Percentiles rank a stretch among this genome's conserved stretches.
Conservation (phyloP, 2,113 vertebrate species). For the Campylomormyrus tamandua region DNA sequence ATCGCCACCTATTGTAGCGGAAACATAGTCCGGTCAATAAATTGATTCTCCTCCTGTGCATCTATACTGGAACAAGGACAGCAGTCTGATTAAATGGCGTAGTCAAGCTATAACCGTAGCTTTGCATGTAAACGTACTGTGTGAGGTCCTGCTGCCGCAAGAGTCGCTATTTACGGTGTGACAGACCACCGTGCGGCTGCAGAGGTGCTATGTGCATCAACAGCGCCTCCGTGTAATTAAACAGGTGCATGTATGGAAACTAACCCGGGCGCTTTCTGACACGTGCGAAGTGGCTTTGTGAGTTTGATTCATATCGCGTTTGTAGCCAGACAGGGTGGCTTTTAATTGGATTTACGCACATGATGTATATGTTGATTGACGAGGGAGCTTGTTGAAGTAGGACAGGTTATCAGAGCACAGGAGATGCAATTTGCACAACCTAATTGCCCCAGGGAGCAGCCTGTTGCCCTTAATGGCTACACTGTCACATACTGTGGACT, state of each 20-base stretch:
- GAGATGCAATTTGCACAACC: not conserved
- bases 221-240: not conserved
- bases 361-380: not conserved
- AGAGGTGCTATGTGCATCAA: not conserved
- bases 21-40: no score
- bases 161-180: not conserved
- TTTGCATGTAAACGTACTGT: no score
- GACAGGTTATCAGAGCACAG: not conserved
- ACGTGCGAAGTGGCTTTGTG: not conserved
- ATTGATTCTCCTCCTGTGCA: no score
- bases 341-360: constrained; percentile 1
- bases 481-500: not conserved
- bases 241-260: not conserved
- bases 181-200: not conserved
- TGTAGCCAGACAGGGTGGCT: not conserved
- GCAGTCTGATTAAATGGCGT: no score
- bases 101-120: no score
- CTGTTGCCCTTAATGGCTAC: not conserved
- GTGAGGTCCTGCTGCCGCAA: not conserved
- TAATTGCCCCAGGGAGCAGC: not conserved
- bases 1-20: no score
- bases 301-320: not conserved
- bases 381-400: not conserved
- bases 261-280: not conserved
- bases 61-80: no score